Base-by-base conservation (phyloP, 2,888 invertebrate species). In the Diabrotica balteata region DNA sequence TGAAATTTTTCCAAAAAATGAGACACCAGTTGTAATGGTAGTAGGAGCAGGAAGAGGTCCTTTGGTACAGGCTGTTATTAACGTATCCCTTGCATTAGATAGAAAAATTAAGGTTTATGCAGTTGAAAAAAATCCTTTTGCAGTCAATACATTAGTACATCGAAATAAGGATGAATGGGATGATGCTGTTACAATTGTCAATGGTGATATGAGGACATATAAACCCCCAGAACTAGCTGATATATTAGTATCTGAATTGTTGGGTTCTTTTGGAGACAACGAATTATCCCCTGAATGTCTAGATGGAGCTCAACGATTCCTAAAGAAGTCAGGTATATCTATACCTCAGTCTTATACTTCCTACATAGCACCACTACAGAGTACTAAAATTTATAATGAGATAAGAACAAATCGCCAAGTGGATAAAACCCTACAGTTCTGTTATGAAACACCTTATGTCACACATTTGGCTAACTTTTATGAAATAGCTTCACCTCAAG, bases 231-330 rank as follows among this genome's bases (percentile, higher is more conserved):
- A 95, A 75, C 91, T 93, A 80, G 97, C 97, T 0, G 98, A 99
- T 84, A 95, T 98, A 76, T 86, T 98, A 61, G 93, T 99, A 43
- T 98, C 98, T 0, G 99, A 99, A 85, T 86, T 79, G 70, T 49
- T 75, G 88, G 89, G 91, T 0, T 98, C 98, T 2, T 99, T 99
- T 87, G 97, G 97, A 22, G 99, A 99, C 83, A 99, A 99, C 83
- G 99, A 99, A 85, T 88, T 99, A 9, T 97, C 97, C 0, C 99
- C 99, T 0, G 99, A 99, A 84, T 98, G 98, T 83, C 87, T 98
- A 59, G 97, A 98, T 84, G 97, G 97, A 4, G 97, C 96, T 4
- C 93, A 96, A 76, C 89, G 91, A 50, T 91, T 96, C 73, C 85
- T 98, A 7, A 92, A 93, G 85, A 90, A 91, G 85, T 91, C 91